Conservation (phyloP, 2,113 vertebrate species). For the Danionella cerebrum region DNA sequence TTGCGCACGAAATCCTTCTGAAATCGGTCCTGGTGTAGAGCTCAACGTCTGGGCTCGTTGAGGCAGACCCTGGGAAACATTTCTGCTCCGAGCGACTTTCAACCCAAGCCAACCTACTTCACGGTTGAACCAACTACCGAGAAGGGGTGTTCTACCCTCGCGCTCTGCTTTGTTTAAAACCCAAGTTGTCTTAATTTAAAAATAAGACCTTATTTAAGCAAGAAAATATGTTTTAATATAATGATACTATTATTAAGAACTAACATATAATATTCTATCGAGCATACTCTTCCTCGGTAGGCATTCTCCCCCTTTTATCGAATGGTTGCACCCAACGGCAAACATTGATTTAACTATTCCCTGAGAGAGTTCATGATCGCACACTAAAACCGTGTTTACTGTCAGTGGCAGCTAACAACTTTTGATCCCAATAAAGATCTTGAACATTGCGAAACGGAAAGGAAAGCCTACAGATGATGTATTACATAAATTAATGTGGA, state of each 20-base stretch:
- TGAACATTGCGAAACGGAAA: not conserved
- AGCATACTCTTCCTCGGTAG: not conserved
- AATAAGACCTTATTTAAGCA: no score
- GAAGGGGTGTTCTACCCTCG: not conserved
- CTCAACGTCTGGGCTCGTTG: not conserved
- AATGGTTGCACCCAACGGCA: constrained; percentile 34
- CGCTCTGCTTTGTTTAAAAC: not conserved
- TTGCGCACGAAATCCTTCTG: constrained; percentile 14
- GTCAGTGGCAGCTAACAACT: not conserved
- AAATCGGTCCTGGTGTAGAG: not conserved
- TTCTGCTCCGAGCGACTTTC: constrained; percentile 38
- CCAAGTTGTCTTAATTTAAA: no score
- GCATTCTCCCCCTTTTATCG: not conserved
- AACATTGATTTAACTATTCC: constrained; percentile 48
- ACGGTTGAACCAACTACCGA: constrained; percentile 31
- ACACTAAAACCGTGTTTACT: constrained; percentile 15
- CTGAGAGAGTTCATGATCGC: constrained; percentile 37
- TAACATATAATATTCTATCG: no score
- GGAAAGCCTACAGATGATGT: not conserved
- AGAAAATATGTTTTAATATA: no score
- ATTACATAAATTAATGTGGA: not conserved
- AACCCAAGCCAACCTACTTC: constrained; percentile 39
- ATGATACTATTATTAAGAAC: no score
- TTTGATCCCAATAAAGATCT: not conserved
- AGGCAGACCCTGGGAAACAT: constrained; percentile 31